Conservation (phyloP, 2,113 vertebrate species). For the Cygnus atratus region DNA sequence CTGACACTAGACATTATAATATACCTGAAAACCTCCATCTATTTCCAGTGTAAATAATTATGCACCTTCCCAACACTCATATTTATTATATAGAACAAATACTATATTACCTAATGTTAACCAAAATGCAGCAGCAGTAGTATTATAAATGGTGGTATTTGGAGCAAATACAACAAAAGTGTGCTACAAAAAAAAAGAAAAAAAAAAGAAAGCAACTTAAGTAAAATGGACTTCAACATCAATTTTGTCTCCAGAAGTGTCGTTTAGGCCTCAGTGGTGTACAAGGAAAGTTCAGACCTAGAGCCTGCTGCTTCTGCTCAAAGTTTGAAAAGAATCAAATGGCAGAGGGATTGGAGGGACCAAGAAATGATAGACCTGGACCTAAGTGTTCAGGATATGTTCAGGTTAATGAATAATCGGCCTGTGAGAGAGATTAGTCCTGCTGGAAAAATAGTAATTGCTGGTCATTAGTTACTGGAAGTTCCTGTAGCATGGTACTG, state of each 20-base stretch:
- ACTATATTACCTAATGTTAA: background rate
- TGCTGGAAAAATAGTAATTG: background rate
- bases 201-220: rapidly evolving
- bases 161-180: background rate
- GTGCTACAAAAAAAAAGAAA: background rate
- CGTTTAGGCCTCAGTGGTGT: background rate
- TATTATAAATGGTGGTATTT: background rate
- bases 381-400: background rate
- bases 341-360: background rate
- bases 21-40: background rate
- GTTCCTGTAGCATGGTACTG: background rate
- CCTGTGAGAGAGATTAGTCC: background rate
- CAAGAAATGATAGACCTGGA: background rate
- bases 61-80: background rate
- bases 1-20: background rate
- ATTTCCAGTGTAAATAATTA: background rate
- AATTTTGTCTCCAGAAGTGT: background rate
- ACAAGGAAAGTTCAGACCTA: background rate
- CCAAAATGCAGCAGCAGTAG: background rate
- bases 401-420: background rate
- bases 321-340: background rate
- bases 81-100: background rate
- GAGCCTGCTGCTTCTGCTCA: background rate
- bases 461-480: background rate
- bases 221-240: background rate